phyloP scores from a whole-genome alignment of 2,113 vertebrate species.

The Platysternon megacephalum region DNA sequence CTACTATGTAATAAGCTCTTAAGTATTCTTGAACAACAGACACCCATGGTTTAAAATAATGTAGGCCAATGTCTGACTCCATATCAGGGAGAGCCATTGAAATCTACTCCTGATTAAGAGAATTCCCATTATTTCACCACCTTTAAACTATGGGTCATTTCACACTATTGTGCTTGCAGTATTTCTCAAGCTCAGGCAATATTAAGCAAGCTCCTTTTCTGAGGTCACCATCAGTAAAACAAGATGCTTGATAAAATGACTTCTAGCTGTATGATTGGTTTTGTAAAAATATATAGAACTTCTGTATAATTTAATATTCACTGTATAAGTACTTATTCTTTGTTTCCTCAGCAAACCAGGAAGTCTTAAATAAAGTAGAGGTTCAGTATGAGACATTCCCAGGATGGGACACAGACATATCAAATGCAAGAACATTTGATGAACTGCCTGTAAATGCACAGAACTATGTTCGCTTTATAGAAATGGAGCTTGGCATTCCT shows the following conservation, averaged over 20 bases:
- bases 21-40: neutral
- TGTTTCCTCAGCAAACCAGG: constrained; percentile 91
- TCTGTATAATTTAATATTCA: neutral
- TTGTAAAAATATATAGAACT: neutral
- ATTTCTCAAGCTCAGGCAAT: neutral
- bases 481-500: constrained; percentile 90
- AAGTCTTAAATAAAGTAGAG: constrained; percentile 94
- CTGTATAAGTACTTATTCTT: constrained; percentile 17
- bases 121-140: neutral
- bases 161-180: neutral
- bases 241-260: neutral
- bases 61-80: neutral
- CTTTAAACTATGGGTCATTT: neutral
- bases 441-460: constrained; percentile 95
- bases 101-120: neutral
- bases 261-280: neutral
- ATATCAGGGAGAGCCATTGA: neutral
- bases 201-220: neutral
- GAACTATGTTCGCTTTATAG: constrained; percentile 92
- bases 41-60: neutral
- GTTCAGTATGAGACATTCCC: constrained; percentile 94
- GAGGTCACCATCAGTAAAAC: neutral
- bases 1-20: neutral
- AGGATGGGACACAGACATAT: constrained; percentile 94
- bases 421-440: constrained; percentile 88